Evolutionary conservation across 2,888 invertebrate species (phyloP).

Genomic region (Chesias legatella): DNA sequence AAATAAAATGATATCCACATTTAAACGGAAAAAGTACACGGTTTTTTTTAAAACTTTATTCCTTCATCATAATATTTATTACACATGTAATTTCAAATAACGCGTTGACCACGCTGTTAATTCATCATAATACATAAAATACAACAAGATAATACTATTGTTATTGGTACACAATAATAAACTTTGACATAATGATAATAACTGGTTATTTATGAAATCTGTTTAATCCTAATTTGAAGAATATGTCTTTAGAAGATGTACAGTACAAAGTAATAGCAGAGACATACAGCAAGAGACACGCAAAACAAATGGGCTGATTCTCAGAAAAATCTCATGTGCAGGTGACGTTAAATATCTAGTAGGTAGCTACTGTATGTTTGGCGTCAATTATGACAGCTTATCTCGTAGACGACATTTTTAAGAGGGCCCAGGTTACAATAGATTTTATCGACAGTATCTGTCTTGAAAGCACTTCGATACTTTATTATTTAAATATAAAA

Average conservation of each 20-base stretch:
- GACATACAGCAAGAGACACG: conserved; percentile 55
- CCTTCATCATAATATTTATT: conserved; percentile 77
- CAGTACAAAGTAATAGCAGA: conserved; percentile 46
- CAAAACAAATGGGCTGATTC: too few relatives aligned
- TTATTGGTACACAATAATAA: conserved; percentile 78
- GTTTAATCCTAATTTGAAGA: conserved; percentile 57
- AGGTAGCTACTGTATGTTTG: too few relatives aligned
- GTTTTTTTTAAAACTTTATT: conserved; percentile 76
- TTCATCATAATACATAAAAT: conserved; percentile 72
- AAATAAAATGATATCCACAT: conserved; percentile 39
- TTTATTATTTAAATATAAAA: conserved; percentile 23
- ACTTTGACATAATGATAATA: conserved; percentile 76
- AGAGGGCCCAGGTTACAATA: conserved; percentile 7
- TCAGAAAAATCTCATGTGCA: too few relatives aligned
- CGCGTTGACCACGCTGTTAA: conserved; percentile 53
- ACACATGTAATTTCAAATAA: conserved; percentile 73
- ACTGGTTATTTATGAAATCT: conserved; percentile 70
- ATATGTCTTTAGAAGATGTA: conserved; percentile 41
- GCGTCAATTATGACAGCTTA: too few relatives aligned
- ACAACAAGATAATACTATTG: conserved; percentile 76
- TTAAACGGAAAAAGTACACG: too few relatives aligned
- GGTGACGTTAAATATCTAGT: too few relatives aligned
- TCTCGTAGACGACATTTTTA: too few relatives aligned
- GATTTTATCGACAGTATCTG: conserved; percentile 67
- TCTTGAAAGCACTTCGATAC: conserved; percentile 66